phyloP scores from a whole-genome alignment of 2,888 invertebrate species.

The Nomada ruficornis region DNA sequence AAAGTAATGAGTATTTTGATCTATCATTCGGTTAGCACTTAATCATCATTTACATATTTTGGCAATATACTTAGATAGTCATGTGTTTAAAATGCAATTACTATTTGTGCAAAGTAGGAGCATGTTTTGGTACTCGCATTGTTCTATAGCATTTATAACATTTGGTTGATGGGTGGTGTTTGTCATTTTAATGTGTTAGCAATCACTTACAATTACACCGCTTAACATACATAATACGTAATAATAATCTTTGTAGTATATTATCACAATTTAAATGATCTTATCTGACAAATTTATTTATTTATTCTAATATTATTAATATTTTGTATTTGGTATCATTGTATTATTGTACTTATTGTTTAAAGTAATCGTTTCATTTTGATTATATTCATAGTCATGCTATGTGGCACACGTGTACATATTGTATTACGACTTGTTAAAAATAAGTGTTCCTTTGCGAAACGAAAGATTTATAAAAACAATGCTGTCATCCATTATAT shows the following conservation, averaged over 20 bases:
- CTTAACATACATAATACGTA: slow-evolving; percentile 30
- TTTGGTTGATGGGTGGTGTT: slow-evolving; percentile 44
- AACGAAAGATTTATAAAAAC: slow-evolving; percentile 32
- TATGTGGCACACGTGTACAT: slow-evolving; percentile 31
- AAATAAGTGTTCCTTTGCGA: not conserved
- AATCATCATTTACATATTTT: slow-evolving; percentile 28
- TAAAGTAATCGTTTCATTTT: slow-evolving; percentile 13
- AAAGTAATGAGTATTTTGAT: slow-evolving; percentile 21
- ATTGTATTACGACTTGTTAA: slow-evolving; percentile 2
- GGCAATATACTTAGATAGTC: slow-evolving; percentile 18
- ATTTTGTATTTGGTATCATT: slow-evolving; percentile 8
- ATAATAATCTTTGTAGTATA: not conserved
- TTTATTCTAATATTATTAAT: slow-evolving; percentile 11
- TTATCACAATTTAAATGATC: slow-evolving; percentile 2
- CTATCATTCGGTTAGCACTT: slow-evolving; percentile 11
- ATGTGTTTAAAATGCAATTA: not conserved
- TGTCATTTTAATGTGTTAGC: slow-evolving; percentile 35
- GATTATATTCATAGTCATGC: slow-evolving; percentile 44
- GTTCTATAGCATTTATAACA: slow-evolving; percentile 18
- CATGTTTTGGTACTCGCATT: slow-evolving; percentile 56
- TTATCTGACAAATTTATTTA: slow-evolving; percentile 22
- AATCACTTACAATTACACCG: slow-evolving; percentile 20
- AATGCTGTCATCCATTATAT: slow-evolving; percentile 15
- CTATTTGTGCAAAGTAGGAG: slow-evolving; percentile 26
- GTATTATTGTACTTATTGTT: slow-evolving; percentile 7